These are phyloP conservation scores for Magallana nippona DNA, from an alignment of 2,888 invertebrate genomes.

Conservation along the genomic window DNA sequence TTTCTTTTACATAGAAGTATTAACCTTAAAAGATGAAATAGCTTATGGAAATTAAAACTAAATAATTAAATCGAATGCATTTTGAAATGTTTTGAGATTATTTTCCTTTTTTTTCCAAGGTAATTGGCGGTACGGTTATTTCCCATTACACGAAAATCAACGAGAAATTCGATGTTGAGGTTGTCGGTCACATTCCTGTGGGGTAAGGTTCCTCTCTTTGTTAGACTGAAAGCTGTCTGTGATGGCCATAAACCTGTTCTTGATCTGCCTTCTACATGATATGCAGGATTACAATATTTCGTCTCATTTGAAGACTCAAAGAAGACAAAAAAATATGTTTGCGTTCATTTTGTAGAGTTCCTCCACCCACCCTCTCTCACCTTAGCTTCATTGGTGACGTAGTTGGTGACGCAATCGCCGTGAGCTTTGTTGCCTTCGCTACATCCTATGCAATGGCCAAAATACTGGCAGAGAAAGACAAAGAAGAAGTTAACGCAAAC, in stretches of 20 bases:
- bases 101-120: slow-evolving; percentile 62
- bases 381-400: slow-evolving; percentile 84
- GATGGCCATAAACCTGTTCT: too few species aligned
- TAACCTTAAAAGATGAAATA: too few species aligned
- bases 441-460: slow-evolving; percentile 81
- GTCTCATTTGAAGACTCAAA: too few species aligned
- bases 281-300: not conserved
- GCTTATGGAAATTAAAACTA: too few species aligned
- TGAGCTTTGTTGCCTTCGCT: slow-evolving; percentile 81
- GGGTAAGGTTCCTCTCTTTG: slow-evolving; percentile 83
- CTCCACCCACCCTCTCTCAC: slow-evolving; percentile 64
- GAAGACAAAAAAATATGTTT: too few species aligned
- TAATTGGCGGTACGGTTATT: slow-evolving; percentile 83
- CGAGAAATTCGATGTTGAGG: slow-evolving; percentile 83
- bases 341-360: slow-evolving; percentile 66
- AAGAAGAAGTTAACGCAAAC: slow-evolving; percentile 80
- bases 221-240: not conserved
- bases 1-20: too few species aligned
- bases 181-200: slow-evolving; percentile 89
- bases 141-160: slow-evolving; percentile 84
- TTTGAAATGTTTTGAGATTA: not conserved
- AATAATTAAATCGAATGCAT: too few species aligned
- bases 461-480: slow-evolving; percentile 81
- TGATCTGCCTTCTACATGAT: too few species aligned
- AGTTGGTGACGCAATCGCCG: slow-evolving; percentile 81